Conservation (phyloP, 2,888 invertebrate species). For the Orthosia gothica region DNA sequence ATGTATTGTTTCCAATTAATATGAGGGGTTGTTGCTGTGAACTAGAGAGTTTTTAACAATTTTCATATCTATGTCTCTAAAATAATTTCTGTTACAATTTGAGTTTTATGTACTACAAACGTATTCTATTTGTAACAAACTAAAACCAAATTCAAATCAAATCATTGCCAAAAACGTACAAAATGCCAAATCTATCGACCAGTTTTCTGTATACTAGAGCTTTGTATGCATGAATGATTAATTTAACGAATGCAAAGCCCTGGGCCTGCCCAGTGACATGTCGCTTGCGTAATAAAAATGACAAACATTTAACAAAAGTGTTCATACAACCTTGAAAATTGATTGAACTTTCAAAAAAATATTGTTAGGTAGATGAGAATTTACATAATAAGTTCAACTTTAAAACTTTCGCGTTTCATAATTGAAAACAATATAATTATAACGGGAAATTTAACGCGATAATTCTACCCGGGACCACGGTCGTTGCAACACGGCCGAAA, state of each 20-base stretch:
- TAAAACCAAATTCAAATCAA: background rate
- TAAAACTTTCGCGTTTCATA: too few species aligned
- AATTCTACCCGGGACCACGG: too few species aligned
- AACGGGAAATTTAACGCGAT: too few species aligned
- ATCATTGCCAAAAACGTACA: background rate
- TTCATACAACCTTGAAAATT: constrained; percentile 2
- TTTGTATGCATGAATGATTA: constrained; percentile 42
- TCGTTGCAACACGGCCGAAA: too few species aligned
- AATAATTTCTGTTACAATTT: background rate
- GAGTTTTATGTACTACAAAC: background rate
- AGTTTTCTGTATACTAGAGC: constrained; percentile 17
- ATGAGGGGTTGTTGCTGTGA: background rate
- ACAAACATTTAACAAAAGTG: constrained; percentile 15
- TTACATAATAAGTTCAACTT: too few species aligned
- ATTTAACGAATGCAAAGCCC: constrained; percentile 36
- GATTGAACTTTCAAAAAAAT: background rate
- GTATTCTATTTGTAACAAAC: background rate
- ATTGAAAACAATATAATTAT: too few species aligned
- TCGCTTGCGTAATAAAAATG: constrained; percentile 28
- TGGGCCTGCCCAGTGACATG: background rate
- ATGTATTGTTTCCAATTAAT: background rate
- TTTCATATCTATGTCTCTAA: too few species aligned
- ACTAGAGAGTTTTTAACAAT: background rate
- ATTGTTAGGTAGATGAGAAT: too few species aligned
- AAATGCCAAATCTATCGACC: constrained; percentile 10